A percentile compares a stretch with the other conserved stretches of the same genome.
Conservation (phyloP, 2,797 vertebrate species). For the Synaphobranchus kaupii region DNA sequence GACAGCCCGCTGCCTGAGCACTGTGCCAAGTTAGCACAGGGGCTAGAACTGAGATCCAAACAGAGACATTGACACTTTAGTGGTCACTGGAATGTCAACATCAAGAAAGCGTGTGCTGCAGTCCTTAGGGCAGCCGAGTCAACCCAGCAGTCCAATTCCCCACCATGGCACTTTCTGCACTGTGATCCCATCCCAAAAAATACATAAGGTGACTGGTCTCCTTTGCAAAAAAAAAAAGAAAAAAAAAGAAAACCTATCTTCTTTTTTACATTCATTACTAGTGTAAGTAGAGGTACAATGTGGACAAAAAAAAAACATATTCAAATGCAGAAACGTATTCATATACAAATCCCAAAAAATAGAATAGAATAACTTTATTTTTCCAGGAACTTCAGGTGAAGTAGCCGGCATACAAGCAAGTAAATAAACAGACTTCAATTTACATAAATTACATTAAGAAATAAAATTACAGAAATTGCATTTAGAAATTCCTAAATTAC, state of each 20-base stretch:
- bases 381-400: no score
- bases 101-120: neutral
- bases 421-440: no score
- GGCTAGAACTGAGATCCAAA: neutral
- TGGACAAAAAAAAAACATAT: neutral
- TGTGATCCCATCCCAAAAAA: conserved; percentile 2
- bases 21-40: neutral
- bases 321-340: neutral
- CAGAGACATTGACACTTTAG: neutral
- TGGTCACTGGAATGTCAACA: no score
- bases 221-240: no score
- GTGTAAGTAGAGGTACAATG: neutral
- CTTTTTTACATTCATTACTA: neutral
- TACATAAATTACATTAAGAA: no score
- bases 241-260: neutral
- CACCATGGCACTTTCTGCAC: neutral
- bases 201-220: neutral
- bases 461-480: no score
- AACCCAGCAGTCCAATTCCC: neutral
- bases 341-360: neutral
- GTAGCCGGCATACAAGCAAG: no score
- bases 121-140: neutral
- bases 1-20: neutral
- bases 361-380: no score
- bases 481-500: no score